Percentiles rank a stretch among this genome's conserved stretches.
Evolutionary conservation across 1,140 invertebrate genomes (phyloP).

Genomic region (Macrosteles quadrilineatus): DNA sequence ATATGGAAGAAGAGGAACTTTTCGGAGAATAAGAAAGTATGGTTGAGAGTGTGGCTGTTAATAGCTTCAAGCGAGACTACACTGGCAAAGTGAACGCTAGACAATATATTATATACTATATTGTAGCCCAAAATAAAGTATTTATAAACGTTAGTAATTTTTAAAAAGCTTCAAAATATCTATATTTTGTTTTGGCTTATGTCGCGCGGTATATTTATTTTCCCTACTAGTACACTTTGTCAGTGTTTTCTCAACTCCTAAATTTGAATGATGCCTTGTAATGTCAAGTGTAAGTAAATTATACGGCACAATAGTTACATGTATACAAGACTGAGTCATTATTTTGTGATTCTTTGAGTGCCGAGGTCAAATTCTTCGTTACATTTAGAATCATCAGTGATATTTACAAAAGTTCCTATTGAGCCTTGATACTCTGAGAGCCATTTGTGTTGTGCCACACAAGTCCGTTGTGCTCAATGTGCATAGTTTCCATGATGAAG

Average conservation of each 20-base stretch:
- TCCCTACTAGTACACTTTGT: not conserved
- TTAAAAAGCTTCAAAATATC: no score
- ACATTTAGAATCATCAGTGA: conserved; percentile 40
- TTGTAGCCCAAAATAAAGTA: no score
- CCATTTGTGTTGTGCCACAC: conserved; percentile 37
- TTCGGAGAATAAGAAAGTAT: conserved; percentile 7
- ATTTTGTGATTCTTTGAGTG: conserved; percentile 34
- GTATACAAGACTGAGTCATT: conserved; percentile 34
- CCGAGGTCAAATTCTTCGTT: conserved; percentile 33
- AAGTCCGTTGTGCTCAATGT: conserved; percentile 30
- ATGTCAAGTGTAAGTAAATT: conserved; percentile 25
- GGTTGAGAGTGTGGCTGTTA: conserved; percentile 5
- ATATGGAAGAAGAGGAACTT: not conserved
- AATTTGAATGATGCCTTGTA: conserved; percentile 32
- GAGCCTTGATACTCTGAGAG: conserved; percentile 43
- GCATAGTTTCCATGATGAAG: conserved; percentile 27
- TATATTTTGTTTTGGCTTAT: no score
- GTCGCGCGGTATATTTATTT: not conserved
- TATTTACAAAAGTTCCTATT: conserved; percentile 44
- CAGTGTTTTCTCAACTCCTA: conserved; percentile 1
- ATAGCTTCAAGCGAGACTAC: conserved; percentile 7
- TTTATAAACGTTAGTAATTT: no score
- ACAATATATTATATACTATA: not conserved
- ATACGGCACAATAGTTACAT: conserved; percentile 28
- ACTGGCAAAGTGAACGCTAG: conserved; percentile 3